Evolutionary conservation across 2,888 invertebrate species (phyloP), one percentile per base, ranked within the genome.

Genomic region (Ornithoptera priamus): DNA sequence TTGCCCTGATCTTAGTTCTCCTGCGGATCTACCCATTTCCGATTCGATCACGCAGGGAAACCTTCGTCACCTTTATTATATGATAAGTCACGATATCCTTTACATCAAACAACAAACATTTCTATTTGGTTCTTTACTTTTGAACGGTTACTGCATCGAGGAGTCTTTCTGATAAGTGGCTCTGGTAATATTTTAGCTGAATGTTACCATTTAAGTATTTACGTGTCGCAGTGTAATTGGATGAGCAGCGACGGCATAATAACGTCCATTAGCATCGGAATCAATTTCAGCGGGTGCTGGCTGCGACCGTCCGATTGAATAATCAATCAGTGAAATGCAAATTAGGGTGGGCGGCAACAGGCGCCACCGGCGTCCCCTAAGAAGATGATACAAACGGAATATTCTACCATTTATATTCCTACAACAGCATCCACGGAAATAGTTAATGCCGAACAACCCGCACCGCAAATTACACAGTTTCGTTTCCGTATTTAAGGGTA

Each of bases 291-390:
- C 75, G 72, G 73, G 76, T 71, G 73, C 77, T 77, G 78, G 79
- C 80, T 81, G 84, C 78, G 80, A 80, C 81, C 78, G 85, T 82
- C 83, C 85, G 81, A 89, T 88, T 90, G 91, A 89, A 91, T 90
- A 91, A 91, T 91, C 90, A 90, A 90, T 91, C 88, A 86, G 85
- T 79, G 80, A 81, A 83, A 91, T 90, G 90, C 87, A 89, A 91
- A 90, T 90, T 82, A 78, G 76, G 73, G 46, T 2, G 46, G 46
- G 18, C 81, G 85, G 87, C 88, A 88, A 88, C 89, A 88, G 89
- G 87, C 87, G 81, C 75, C 36, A 50, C 65, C 73, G 77, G 73
- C 75, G 76, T 30, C 79, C 77, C 81, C 77, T 72, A 71, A 74
- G 69, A 70, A 71, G 65, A 68, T 73, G 65, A 68, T 73, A 73